Conservation (phyloP, 2,888 invertebrate species). For the Carterocephalus palaemon region DNA sequence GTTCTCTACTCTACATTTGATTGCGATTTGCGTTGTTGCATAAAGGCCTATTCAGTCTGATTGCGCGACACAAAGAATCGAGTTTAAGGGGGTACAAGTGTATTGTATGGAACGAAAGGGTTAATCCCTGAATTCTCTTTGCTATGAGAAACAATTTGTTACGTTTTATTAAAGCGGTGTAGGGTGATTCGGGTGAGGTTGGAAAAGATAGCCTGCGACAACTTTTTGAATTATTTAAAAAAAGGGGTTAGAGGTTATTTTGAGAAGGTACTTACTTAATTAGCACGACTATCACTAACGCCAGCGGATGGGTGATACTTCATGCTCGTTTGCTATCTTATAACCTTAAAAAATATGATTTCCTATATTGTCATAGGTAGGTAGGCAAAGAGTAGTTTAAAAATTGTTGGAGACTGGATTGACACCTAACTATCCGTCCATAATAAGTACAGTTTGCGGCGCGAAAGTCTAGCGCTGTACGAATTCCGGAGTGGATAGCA, state of each 20-base stretch:
- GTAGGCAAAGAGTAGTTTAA: too few species aligned
- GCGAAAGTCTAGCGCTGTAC: too few species aligned
- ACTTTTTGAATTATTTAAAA: slow-evolving; percentile 2
- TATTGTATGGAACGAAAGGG: slow-evolving; percentile 17
- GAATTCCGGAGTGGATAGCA: too few species aligned
- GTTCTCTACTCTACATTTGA: too few species aligned
- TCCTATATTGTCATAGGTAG: too few species aligned
- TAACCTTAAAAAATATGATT: too few species aligned
- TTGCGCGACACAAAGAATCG: slow-evolving; percentile 20
- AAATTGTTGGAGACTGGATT: too few species aligned
- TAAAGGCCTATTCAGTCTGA: slow-evolving; percentile 16
- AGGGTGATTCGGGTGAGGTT: slow-evolving; percentile 6
- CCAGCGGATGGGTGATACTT: too few species aligned
- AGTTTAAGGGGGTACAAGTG: slow-evolving; percentile 17
- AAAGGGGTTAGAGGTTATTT: background rate
- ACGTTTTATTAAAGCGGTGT: slow-evolving; percentile 10
- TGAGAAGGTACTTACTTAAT: background rate
- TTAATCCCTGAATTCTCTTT: slow-evolving; percentile 14
- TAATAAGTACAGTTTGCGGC: too few species aligned
- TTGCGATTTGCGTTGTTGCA: background rate
- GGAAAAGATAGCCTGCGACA: slow-evolving; percentile 1
- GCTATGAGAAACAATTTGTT: slow-evolving; percentile 20
- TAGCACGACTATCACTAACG: too few species aligned
- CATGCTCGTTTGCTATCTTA: too few species aligned
- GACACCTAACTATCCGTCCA: too few species aligned